Evolutionary conservation across 53 echinoderm and acorn worm genomes (phyloP), one percentile per base, ranked within the genome.

Genomic region (Mesocentrotus franciscanus): DNA sequence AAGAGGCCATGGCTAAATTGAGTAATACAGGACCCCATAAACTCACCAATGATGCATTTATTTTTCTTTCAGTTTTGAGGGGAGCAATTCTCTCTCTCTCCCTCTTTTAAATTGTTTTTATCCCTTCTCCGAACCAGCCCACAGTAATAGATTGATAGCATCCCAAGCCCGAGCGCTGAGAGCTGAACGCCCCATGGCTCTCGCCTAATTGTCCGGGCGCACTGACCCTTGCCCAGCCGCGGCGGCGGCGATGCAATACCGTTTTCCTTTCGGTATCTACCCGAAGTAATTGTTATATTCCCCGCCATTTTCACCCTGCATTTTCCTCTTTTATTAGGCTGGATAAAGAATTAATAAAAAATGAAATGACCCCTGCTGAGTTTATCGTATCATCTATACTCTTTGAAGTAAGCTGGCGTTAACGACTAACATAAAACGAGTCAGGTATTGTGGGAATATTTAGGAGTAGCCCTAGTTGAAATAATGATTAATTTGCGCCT

Each of bases 161-260:
- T 91, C 91, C 91, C 7, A 87, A n/a, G 27, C 91, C 66, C 84
- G 57, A 92, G 29, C 75, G 76, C 92, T 35, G 72, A 12, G 74
- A 27, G 75, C 57, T n/a, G 70, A 92, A 92, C 92, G 92, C 92
- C 92, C 92, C 92, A 70, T 92, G 92, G 92, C 75, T 75, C 92
- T 92, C 72, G 92, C 60, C 78, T 83, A 83, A 93, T 93, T 93
- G 94, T 93, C 94, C 94, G 34, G 60, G 94, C 94, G 60, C 94
- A 93, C 30, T 93, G 94, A 93, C 94, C 94, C 94, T 81, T 79
- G 70, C 59, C 84, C 57, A 58, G 94, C 94, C 94, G 94, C 81
- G 61, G 83, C 84, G 32, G 30, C 18, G 94, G 61, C 94, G 94
- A 92, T 74, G 75, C 72, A 49, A 72, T 66, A 34, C 91, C 70